These are phyloP conservation scores for Noctilio leporinus DNA, from an alignment of 2,113 vertebrate species.

Conservation along the genomic window DNA sequence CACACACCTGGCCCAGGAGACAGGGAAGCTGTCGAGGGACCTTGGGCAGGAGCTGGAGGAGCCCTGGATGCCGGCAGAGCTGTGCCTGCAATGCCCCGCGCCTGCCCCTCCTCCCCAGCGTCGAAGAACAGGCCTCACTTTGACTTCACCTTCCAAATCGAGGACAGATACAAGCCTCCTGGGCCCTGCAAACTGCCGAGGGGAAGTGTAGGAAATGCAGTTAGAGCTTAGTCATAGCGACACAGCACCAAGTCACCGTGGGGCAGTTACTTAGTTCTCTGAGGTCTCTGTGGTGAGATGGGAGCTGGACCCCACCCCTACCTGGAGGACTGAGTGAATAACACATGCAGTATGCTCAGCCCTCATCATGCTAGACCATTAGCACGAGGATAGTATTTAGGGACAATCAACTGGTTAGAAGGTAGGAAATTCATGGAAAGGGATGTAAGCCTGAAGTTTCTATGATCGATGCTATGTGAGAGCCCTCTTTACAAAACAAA, in stretches of 20 bases:
- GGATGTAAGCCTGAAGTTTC: background rate
- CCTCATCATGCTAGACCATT: too few relatives aligned
- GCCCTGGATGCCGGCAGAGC: rapidly evolving
- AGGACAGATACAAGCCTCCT: background rate
- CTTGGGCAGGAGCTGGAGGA: background rate
- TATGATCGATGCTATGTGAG: background rate
- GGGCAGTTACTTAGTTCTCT: background rate
- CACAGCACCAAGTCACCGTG: background rate
- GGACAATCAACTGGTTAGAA: background rate
- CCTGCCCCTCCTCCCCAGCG: background rate
- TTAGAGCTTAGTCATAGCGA: background rate
- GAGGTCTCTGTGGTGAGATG: background rate
- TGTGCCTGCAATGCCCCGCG: background rate
- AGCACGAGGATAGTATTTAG: background rate
- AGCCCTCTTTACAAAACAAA: background rate
- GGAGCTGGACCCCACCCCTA: too few relatives aligned
- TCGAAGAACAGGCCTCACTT: background rate
- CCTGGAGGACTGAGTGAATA: background rate
- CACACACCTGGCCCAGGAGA: background rate
- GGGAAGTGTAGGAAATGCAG: background rate
- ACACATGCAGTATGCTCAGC: too few relatives aligned
- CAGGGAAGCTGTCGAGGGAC: background rate
- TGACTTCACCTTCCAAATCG: background rate
- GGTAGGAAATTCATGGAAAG: background rate
- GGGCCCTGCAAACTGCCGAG: background rate